Evolutionary conservation across 2,113 vertebrate genomes (phyloP).

Genomic region (Poicephalus meyeri): DNA sequence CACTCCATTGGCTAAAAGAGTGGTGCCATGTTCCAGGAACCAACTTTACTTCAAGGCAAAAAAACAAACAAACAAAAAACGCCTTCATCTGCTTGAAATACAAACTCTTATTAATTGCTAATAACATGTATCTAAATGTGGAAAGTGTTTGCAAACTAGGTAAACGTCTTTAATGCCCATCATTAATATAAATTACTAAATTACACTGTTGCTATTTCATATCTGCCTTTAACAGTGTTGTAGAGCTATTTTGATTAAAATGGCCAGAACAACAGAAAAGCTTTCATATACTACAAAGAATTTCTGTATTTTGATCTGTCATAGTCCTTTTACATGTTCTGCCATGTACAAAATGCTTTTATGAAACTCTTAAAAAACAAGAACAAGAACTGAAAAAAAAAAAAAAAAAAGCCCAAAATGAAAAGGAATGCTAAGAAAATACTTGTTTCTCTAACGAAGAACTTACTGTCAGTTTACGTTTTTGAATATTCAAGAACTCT

Average conservation of each 20-base stretch:
- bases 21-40: background rate
- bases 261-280: background rate
- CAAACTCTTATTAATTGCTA: background rate
- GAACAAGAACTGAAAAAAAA: background rate
- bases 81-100: background rate
- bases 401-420: background rate
- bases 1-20: background rate
- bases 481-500: background rate
- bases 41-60: background rate
- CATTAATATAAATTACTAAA: background rate
- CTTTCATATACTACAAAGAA: background rate
- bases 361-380: background rate
- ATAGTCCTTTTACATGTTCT: background rate
- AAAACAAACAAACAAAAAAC: background rate
- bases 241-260: background rate
- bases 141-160: background rate
- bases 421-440: background rate
- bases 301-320: background rate
- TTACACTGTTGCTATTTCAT: background rate
- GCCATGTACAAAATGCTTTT: background rate
- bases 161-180: background rate
- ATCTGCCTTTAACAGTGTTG: background rate
- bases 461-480: background rate
- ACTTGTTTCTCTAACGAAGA: background rate
- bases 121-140: background rate